phyloP scores from a whole-genome alignment of 1,140 invertebrate genomes.

The Drosophila setifemur region DNA sequence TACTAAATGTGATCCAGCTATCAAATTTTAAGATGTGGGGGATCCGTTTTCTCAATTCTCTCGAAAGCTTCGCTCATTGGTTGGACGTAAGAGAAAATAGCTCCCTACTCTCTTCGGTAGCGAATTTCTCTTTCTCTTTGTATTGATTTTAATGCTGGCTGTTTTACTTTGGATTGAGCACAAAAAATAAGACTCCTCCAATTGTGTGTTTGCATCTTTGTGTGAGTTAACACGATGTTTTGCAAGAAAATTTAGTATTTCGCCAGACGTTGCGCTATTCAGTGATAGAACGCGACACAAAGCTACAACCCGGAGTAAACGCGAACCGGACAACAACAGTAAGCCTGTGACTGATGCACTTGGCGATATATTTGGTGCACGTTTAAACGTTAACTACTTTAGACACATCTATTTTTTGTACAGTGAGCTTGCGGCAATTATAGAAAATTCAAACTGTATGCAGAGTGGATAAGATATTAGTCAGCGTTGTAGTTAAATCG shows the following conservation, averaged over 20 bases:
- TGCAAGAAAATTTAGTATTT: slow-evolving; percentile 47
- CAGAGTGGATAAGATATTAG: neutral
- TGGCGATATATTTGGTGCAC: slow-evolving; percentile 7
- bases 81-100: neutral
- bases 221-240: slow-evolving; percentile 25
- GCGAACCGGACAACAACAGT: neutral
- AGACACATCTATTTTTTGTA: slow-evolving; percentile 30
- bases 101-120: neutral
- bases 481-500: neutral
- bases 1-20: too few relatives aligned
- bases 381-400: neutral
- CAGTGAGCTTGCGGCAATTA: neutral
- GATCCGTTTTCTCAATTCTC: neutral
- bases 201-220: slow-evolving; percentile 22
- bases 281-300: slow-evolving; percentile 24
- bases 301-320: neutral
- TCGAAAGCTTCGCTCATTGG: neutral
- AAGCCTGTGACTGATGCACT: neutral
- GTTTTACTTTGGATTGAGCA: slow-evolving; percentile 43
- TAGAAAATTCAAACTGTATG: neutral
- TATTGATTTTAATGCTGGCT: slow-evolving; percentile 54
- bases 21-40: too few relatives aligned
- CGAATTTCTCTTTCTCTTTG: neutral
- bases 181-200: slow-evolving; percentile 34
- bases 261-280: slow-evolving; percentile 38